Evolutionary conservation across 1,140 invertebrate species (phyloP).

Genomic region (Penaeus indicus): DNA sequence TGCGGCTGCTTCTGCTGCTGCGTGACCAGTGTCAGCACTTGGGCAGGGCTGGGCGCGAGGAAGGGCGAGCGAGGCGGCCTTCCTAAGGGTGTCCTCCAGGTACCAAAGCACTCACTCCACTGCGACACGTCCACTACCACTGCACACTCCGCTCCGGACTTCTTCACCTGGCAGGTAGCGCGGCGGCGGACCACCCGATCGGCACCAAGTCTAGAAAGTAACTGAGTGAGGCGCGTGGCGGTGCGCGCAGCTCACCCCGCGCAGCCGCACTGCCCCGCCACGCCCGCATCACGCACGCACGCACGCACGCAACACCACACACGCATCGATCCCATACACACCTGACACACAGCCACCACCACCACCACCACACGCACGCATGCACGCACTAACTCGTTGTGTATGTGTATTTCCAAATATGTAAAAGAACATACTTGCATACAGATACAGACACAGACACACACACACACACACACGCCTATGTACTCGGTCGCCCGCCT

Average conservation of each 20-base stretch:
- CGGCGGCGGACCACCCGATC: conserved; percentile 35
- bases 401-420: not conserved
- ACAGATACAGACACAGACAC: not conserved
- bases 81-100: not conserved
- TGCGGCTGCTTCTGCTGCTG: conserved; percentile 41
- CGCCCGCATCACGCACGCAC: conserved; percentile 55
- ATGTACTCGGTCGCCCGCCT: not conserved
- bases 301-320: conserved; percentile 50
- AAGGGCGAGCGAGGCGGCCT: not conserved
- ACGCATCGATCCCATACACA: conserved; percentile 34
- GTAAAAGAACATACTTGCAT: not conserved
- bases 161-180: conserved; percentile 35
- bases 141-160: conserved; percentile 24
- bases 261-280: conserved; percentile 59
- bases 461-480: not conserved
- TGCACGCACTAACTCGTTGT: conserved; percentile 1
- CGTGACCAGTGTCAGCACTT: conserved; percentile 20
- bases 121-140: conserved; percentile 38
- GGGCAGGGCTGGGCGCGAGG: not conserved
- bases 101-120: conserved; percentile 26
- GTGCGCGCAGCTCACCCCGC: conserved; percentile 21
- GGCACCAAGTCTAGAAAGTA: conserved; percentile 50
- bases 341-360: conserved; percentile 36
- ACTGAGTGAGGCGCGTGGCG: conserved; percentile 36
- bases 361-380: conserved; percentile 36